phyloP scores from a whole-genome alignment of 2,888 invertebrate genomes.

The Xestia sexstrigata region DNA sequence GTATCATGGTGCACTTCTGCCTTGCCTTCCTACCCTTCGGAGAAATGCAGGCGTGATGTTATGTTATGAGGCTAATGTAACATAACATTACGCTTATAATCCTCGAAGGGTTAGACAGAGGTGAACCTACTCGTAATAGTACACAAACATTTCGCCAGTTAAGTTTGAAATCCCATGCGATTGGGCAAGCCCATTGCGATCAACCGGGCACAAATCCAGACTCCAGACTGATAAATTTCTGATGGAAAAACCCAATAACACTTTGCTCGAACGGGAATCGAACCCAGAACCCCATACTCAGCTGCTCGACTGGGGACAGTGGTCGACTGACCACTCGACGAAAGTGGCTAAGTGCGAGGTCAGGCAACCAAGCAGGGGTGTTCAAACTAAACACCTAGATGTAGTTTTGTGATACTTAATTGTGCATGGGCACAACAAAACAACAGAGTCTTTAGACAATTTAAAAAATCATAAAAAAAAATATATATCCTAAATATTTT shows the following conservation, averaged over 20 bases:
- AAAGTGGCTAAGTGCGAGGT: background rate
- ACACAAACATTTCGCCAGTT: too few relatives aligned
- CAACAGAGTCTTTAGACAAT: background rate
- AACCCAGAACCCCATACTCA: background rate
- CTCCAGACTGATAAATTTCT: background rate
- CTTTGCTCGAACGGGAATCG: rapidly evolving
- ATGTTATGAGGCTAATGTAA: too few relatives aligned
- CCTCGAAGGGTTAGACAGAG: too few relatives aligned
- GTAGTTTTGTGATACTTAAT: background rate
- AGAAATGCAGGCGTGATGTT: too few relatives aligned
- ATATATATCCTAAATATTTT: background rate
- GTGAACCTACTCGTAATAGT: too few relatives aligned
- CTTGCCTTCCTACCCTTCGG: background rate
- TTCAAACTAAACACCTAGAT: background rate
- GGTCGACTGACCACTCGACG: background rate
- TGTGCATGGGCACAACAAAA: background rate
- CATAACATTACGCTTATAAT: too few relatives aligned
- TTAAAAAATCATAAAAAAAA: background rate
- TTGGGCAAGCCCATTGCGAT: background rate
- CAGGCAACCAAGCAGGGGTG: too few relatives aligned
- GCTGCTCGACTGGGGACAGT: too few relatives aligned
- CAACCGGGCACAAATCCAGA: background rate
- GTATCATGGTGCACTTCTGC: background rate
- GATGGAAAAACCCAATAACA: background rate
- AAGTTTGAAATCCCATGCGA: too few relatives aligned